Evolutionary conservation across 2,797 vertebrate species (phyloP).

Genomic region (Brachyalestes nurse): DNA sequence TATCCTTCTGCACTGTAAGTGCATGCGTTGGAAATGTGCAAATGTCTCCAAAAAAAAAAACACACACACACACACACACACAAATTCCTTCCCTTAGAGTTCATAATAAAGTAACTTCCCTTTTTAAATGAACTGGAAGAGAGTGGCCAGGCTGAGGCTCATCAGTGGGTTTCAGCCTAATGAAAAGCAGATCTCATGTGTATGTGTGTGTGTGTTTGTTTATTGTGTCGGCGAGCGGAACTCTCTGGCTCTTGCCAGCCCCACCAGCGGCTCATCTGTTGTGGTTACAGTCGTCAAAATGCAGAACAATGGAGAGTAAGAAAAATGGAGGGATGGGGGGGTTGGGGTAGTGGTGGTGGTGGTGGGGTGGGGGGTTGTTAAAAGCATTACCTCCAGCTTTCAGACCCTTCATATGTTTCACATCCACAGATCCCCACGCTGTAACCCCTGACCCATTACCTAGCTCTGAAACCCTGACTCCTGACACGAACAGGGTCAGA

Average conservation of each 20-base stretch:
- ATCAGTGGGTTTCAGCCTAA: constrained; percentile 60
- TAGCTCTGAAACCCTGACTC: constrained; percentile 43
- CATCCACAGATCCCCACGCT: constrained; percentile 37
- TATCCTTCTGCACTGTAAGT: not conserved
- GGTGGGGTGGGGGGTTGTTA: constrained; percentile 17
- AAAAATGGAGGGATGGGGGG: constrained; percentile 5
- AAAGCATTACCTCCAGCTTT: constrained; percentile 26
- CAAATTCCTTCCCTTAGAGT: constrained; percentile 48
- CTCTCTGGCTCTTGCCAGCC: constrained; percentile 52
- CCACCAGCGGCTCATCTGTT: constrained; percentile 53
- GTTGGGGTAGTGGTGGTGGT: not conserved
- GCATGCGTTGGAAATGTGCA: not conserved
- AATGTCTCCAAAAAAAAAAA: not conserved
- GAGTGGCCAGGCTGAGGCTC: constrained; percentile 49
- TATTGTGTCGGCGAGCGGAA: constrained; percentile 59
- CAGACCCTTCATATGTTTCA: constrained; percentile 42
- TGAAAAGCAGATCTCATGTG: constrained; percentile 57
- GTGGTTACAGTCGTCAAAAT: constrained; percentile 65
- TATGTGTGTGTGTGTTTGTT: constrained; percentile 56
- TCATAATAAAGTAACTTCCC: constrained; percentile 56
- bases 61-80: constrained; percentile 11
- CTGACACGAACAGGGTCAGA: constrained; percentile 32
- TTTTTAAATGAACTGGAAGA: constrained; percentile 38
- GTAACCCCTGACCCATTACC: constrained; percentile 43
- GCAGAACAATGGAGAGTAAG: constrained; percentile 57